These are phyloP conservation scores for Oasisia sp. DNA, from an alignment of 2,888 invertebrate genomes.

Conservation along the genomic window DNA sequence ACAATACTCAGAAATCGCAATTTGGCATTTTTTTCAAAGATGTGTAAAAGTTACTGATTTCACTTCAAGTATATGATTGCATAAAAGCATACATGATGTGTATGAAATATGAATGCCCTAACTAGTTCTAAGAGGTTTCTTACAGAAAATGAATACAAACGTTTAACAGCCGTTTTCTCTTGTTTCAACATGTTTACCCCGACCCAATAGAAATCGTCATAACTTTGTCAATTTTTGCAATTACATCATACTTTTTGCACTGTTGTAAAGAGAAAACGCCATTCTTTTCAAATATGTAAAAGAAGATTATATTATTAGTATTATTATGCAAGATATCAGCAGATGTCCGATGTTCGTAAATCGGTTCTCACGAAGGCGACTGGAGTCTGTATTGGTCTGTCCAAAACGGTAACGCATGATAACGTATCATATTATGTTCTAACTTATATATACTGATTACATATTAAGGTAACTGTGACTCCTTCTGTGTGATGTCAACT, in stretches of 20 bases:
- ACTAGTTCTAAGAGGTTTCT: no score
- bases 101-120: no score
- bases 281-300: background rate
- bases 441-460: no score
- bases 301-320: background rate
- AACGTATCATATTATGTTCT: background rate
- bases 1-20: no score
- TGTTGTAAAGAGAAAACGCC: background rate
- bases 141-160: no score
- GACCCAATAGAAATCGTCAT: background rate
- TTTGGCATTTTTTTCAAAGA: no score
- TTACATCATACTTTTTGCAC: background rate
- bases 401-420: background rate
- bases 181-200: background rate
- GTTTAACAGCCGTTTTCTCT: background rate
- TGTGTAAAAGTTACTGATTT: no score
- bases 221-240: background rate
- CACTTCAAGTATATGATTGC: no score
- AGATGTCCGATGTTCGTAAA: background rate
- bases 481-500: no score
- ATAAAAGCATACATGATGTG: no score
- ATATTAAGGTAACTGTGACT: no score
- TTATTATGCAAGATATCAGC: no score
- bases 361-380: background rate
- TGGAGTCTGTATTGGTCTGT: background rate